Base-by-base conservation (phyloP, 1,140 invertebrate species). In the Lasaia peninsularis region DNA sequence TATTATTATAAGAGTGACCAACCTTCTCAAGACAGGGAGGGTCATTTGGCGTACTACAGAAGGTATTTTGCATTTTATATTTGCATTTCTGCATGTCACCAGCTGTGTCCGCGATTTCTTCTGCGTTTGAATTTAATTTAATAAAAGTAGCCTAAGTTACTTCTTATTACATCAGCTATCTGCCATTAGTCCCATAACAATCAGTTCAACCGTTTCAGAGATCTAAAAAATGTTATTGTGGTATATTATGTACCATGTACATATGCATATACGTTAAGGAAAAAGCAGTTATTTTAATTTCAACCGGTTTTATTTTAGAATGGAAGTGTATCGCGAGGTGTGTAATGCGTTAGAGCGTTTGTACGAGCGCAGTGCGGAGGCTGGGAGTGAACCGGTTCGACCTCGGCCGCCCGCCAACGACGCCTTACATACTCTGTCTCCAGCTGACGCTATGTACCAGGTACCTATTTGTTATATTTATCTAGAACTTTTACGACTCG, bases 241-340 rank as follows among this genome's bases (percentile, higher is more conserved):
- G 35, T 14, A 6, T 37, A 14, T 1, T 14, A 5, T 31, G 3
- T 31, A 31, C 8, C 8, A 5, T 31, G 3, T 31, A 31, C 28
- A 31, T 31, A n/a, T 31, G 28, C 28, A 5, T 31, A 8, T 31
- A 31, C 28, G 28, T 31, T 31, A 31, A 3, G n/a, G n/a, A n/a
- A n/a, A n/a, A n/a, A n/a, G n/a, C n/a, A n/a, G n/a, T n/a, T n/a
- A n/a, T n/a, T n/a, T n/a, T n/a, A n/a, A n/a, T n/a, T n/a, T n/a
- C n/a, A 7, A 28, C 4, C 24, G 4, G 1, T 69, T 52, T 62
- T 5, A 58, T 50, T 58, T 10, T 69, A 95, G 96, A 73, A 93
- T 95, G 92, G 95, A 96, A 75, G 96, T 96, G 72, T 98, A 98
- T 79, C 96, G 96, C 69, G 94, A 96, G 82, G 92, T 99, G 8